These are phyloP conservation scores for Therioaphis trifolii DNA, from an alignment of 2,888 invertebrate species.

Conservation along the genomic window DNA sequence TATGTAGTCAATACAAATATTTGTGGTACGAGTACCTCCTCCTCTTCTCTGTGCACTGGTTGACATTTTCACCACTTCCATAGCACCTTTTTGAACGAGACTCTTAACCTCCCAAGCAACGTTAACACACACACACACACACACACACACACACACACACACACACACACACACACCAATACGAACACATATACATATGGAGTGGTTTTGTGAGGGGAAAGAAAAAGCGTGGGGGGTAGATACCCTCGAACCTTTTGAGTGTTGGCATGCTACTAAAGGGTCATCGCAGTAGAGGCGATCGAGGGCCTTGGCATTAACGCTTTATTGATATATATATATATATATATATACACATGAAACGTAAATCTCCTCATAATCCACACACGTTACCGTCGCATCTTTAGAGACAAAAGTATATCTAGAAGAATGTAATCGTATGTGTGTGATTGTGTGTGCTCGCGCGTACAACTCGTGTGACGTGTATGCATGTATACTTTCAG, in stretches of 20 bases:
- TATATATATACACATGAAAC: not conserved
- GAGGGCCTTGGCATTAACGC: not conserved
- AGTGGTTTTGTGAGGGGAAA: too few species aligned
- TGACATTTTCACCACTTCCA: not conserved
- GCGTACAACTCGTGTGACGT: too few species aligned
- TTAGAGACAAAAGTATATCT: not conserved
- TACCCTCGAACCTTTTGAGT: slow-evolving; percentile 21
- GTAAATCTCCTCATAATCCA: too few species aligned
- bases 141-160: not conserved
- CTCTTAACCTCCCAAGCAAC: not conserved
- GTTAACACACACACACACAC: too few species aligned
- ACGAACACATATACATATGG: not conserved
- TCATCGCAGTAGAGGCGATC: not conserved
- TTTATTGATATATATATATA: not conserved
- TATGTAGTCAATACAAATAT: slow-evolving; percentile 3
- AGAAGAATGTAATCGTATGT: not conserved
- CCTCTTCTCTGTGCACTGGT: not conserved
- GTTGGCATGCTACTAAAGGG: not conserved
- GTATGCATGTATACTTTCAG: not conserved
- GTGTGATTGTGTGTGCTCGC: too few species aligned
- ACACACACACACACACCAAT: not conserved
- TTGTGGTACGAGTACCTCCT: slow-evolving; percentile 4
- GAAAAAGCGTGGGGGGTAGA: not conserved
- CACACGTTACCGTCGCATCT: not conserved
- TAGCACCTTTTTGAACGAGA: not conserved